Evolutionary conservation across 2,797 vertebrate genomes (phyloP).

Genomic region (Calcarius lapponicus): DNA sequence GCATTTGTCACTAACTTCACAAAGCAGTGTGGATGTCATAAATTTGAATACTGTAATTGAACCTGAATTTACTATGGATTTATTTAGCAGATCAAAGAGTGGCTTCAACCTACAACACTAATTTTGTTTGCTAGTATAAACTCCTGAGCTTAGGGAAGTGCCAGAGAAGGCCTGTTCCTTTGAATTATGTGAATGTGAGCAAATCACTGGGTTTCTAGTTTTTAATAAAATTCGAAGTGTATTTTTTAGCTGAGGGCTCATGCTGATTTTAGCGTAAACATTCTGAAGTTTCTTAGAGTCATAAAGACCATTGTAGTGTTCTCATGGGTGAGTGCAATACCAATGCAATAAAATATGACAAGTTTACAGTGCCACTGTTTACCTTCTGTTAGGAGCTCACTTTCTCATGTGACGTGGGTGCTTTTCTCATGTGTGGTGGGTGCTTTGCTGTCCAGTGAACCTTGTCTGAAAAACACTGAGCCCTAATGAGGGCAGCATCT

Average conservation of each 20-base stretch:
- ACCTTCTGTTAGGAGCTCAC: not conserved
- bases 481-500: not conserved
- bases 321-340: not conserved
- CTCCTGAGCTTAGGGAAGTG: slow-evolving; percentile 41
- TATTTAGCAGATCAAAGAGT: slow-evolving; percentile 76
- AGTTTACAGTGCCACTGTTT: slow-evolving; percentile 7
- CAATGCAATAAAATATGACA: slow-evolving; percentile 4
- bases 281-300: slow-evolving; percentile 48
- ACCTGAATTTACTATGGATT: slow-evolving; percentile 63
- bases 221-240: slow-evolving; percentile 1
- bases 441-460: not conserved
- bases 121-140: slow-evolving; percentile 66
- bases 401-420: not conserved
- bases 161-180: slow-evolving; percentile 61
- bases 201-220: not conserved
- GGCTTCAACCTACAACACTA: slow-evolving; percentile 51
- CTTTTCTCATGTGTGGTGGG: not conserved
- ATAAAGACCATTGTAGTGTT: not conserved
- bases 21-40: slow-evolving; percentile 49
- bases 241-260: slow-evolving; percentile 39
- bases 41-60: slow-evolving; percentile 70
- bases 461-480: not conserved
- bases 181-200: slow-evolving; percentile 38
- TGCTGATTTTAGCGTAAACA: slow-evolving; percentile 27
- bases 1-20: slow-evolving; percentile 61